Evolutionary conservation across 1,140 invertebrate genomes (phyloP).

Genomic region (Asbolus verrucosus): DNA sequence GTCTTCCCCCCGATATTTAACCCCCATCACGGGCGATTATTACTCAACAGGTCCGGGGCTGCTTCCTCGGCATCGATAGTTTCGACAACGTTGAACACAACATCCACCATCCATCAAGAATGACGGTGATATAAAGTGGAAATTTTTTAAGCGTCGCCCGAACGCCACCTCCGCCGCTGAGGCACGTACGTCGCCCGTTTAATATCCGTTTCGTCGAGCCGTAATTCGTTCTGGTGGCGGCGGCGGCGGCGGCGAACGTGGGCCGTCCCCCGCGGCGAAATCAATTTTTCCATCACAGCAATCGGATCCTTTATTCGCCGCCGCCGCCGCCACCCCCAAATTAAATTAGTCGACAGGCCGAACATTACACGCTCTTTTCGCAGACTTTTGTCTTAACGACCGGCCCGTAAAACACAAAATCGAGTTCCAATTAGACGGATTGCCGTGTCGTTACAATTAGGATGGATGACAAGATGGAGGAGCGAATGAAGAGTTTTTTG

Average conservation of each 20-base stretch:
- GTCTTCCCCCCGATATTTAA: neutral
- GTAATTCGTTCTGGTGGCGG: slow-evolving; percentile 29
- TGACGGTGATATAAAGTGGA: slow-evolving; percentile 45
- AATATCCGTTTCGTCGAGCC: slow-evolving; percentile 18
- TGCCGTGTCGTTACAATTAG: slow-evolving; percentile 16
- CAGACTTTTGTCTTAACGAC: slow-evolving; percentile 31
- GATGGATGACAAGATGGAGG: neutral
- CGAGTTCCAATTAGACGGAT: slow-evolving; percentile 15
- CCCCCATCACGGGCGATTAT: slow-evolving; percentile 34
- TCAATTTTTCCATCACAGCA: slow-evolving; percentile 33
- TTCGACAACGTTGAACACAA: neutral
- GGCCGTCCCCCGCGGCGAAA: slow-evolving; percentile 20
- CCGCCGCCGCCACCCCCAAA: slow-evolving; percentile 4
- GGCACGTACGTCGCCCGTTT: slow-evolving; percentile 27
- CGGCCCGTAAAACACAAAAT: slow-evolving; percentile 10
- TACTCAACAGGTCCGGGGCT: slow-evolving; percentile 45
- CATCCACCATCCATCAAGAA: neutral
- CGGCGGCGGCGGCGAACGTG: neutral
- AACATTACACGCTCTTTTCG: slow-evolving; percentile 38
- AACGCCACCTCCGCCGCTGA: slow-evolving; percentile 17
- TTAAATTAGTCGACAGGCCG: slow-evolving; percentile 18
- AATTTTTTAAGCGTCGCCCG: neutral
- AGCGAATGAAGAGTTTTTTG: neutral
- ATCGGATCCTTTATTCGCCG: slow-evolving; percentile 29
- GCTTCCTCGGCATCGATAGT: slow-evolving; percentile 10